Evolutionary conservation across 2,113 vertebrate genomes (phyloP).

Genomic region (Lonchura striata): DNA sequence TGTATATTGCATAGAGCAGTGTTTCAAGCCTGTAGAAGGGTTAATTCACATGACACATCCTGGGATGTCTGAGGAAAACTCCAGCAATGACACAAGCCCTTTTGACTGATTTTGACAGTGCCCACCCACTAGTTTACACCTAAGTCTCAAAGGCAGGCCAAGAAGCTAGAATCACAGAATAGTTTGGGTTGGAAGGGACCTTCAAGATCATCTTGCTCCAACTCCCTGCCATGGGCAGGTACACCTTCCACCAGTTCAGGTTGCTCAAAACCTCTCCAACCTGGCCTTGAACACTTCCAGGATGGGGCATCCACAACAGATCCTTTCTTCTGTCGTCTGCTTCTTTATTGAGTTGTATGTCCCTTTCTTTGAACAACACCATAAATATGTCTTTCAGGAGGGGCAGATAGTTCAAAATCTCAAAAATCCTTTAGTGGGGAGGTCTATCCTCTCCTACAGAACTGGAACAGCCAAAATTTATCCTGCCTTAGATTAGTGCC

Average conservation of each 20-base stretch:
- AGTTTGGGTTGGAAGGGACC: not conserved
- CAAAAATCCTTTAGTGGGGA: not conserved
- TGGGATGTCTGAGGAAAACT: not conserved
- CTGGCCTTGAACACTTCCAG: not conserved
- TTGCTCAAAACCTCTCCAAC: not conserved
- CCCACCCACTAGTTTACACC: not conserved
- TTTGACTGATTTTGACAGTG: not conserved
- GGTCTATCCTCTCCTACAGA: not conserved
- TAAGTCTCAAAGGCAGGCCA: not conserved
- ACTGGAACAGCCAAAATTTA: not conserved
- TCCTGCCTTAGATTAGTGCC: not conserved
- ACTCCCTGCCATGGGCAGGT: not conserved
- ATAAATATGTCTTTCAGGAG: not conserved
- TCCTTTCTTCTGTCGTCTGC: not conserved
- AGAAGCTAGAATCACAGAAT: not conserved
- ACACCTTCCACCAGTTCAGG: not conserved
- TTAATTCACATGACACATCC: not conserved
- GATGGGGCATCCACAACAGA: not conserved
- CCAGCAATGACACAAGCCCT: not conserved
- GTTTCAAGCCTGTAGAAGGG: not conserved
- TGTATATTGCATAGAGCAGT: not conserved
- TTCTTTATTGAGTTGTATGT: not conserved
- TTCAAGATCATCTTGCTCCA: not conserved
- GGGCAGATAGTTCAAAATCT: not conserved
- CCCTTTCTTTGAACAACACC: not conserved